A percentile compares a stretch with the other conserved stretches of the same genome.
These are phyloP conservation scores for Amorpha juglandis DNA, from an alignment of 2,888 invertebrate genomes.

Conservation along the genomic window DNA sequence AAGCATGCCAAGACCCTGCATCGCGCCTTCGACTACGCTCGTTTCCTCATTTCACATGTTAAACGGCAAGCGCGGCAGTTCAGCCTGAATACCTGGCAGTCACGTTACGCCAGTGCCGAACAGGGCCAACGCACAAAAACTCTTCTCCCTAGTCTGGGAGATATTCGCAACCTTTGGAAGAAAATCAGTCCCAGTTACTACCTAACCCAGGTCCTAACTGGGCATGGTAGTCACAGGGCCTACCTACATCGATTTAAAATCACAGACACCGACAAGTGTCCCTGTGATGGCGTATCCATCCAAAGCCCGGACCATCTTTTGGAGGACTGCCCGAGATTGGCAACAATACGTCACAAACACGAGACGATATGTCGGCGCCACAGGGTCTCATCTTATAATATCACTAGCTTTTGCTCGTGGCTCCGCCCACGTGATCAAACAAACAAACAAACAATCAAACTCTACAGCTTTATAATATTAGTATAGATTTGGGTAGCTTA, in stretches of 20 bases:
- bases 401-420: too few species aligned
- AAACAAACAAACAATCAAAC: too few species aligned
- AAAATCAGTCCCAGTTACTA: not conserved
- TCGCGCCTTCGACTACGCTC: not conserved
- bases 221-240: slow-evolving; percentile 1
- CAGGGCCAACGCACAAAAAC: not conserved
- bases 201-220: slow-evolving; percentile 17
- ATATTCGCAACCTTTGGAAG: not conserved
- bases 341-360: too few species aligned
- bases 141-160: not conserved
- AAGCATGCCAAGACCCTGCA: not conserved
- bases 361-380: too few species aligned
- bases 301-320: slow-evolving; percentile 2
- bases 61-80: not conserved
- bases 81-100: not conserved
- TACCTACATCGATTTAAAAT: slow-evolving; percentile 15
- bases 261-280: not conserved
- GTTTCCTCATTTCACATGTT: not conserved
- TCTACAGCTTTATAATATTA: too few species aligned
- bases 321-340: not conserved
- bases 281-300: not conserved
- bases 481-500: too few species aligned
- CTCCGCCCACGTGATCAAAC: too few species aligned
- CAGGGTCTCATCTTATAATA: too few species aligned
- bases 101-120: not conserved